Evolutionary conservation across 2,797 vertebrate genomes (phyloP).

Genomic region (Cossypha heuglini): DNA sequence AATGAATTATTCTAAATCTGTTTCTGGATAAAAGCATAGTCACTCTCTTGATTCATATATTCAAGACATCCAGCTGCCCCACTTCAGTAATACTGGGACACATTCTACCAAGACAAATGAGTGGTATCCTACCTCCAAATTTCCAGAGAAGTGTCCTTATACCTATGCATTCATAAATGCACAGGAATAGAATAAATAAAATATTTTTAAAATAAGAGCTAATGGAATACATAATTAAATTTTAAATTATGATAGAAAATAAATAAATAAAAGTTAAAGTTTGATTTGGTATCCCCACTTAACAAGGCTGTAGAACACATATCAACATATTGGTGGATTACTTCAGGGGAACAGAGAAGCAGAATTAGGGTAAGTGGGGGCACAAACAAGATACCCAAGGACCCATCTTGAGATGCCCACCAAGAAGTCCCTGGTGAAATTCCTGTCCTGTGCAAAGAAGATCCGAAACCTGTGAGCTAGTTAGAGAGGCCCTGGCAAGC

Average conservation of each 20-base stretch:
- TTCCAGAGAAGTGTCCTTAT: neutral
- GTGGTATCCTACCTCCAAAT: neutral
- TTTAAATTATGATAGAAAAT: neutral
- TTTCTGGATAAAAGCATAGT: neutral
- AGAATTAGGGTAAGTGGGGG: accelerated
- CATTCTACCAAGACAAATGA: neutral
- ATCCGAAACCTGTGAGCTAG: neutral
- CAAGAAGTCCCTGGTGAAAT: neutral
- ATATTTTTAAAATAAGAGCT: neutral
- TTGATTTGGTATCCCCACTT: neutral
- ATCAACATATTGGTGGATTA: neutral
- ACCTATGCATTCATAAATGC: neutral
- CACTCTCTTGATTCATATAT: neutral
- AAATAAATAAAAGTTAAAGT: neutral
- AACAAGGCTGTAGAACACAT: neutral
- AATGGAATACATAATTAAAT: neutral
- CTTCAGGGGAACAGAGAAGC: neutral
- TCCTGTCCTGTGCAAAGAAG: accelerated
- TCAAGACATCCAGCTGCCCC: neutral
- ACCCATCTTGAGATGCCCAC: accelerated
- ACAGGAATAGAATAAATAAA: neutral
- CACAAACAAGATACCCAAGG: accelerated
- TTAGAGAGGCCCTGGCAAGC: neutral
- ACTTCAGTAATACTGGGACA: neutral
- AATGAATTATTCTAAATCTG: neutral